Evolutionary conservation across 2,888 invertebrate species (phyloP).

Genomic region (Hirtodrosophila trivittata): DNA sequence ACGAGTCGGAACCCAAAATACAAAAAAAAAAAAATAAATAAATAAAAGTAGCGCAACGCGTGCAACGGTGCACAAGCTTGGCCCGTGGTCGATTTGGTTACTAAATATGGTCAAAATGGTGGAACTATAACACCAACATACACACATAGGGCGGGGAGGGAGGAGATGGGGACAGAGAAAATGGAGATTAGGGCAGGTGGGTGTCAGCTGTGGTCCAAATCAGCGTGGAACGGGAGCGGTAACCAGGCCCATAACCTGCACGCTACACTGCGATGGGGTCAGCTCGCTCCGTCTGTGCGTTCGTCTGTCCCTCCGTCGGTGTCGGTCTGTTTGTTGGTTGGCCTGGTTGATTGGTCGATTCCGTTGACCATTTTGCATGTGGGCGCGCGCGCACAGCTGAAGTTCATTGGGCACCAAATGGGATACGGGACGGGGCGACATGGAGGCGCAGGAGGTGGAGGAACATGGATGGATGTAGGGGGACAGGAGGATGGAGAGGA

Average conservation of each 20-base stretch:
- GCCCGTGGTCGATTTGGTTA: neutral
- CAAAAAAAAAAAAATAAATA: constrained; percentile 12
- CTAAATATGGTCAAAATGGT: constrained; percentile 34
- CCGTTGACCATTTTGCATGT: constrained; percentile 31
- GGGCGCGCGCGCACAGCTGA: constrained; percentile 33
- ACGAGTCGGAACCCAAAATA: constrained; percentile 1
- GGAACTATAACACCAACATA: constrained; percentile 22
- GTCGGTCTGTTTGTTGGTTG: neutral
- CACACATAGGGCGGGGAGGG: too few relatives aligned
- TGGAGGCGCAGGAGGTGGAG: neutral
- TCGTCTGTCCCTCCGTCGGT: too few relatives aligned
- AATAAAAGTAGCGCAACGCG: constrained; percentile 46
- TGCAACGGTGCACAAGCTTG: constrained; percentile 31
- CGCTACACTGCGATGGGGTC: constrained; percentile 42
- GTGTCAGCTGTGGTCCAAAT: constrained; percentile 36
- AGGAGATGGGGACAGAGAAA: too few relatives aligned
- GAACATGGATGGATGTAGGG: neutral
- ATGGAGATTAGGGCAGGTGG: constrained; percentile 33
- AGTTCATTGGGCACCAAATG: constrained; percentile 38
- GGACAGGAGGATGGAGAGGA: neutral
- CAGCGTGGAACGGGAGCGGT: neutral
- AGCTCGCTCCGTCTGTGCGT: too few relatives aligned
- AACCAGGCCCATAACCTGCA: constrained; percentile 13
- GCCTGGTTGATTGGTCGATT: constrained; percentile 19
- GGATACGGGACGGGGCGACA: neutral